Conservation (phyloP, 2,888 invertebrate genomes). For the Amiota minor region DNA sequence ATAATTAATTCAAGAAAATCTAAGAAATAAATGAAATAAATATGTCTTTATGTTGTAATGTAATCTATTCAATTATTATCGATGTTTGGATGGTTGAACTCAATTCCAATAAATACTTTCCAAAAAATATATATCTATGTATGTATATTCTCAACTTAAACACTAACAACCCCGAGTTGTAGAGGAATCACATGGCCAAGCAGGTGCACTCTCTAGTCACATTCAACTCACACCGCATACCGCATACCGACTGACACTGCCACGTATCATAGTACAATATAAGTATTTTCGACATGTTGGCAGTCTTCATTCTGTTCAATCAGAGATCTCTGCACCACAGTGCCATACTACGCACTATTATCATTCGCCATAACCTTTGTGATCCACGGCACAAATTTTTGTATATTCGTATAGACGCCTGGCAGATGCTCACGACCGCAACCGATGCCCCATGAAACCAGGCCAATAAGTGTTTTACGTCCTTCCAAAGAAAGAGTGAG, state of each 20-base stretch:
- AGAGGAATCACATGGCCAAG: conserved; percentile 65
- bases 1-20: background rate
- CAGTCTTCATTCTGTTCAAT: conserved; percentile 53
- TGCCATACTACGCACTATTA: conserved; percentile 66
- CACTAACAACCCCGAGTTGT: conserved; percentile 70
- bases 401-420: conserved; percentile 93
- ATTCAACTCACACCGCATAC: conserved; percentile 28
- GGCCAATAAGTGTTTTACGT: conserved; percentile 87
- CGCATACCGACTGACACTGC: conserved; percentile 25
- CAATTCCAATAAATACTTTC: conserved; percentile 45
- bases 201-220: conserved; percentile 34
- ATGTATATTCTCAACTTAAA: conserved; percentile 52
- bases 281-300: conserved; percentile 42
- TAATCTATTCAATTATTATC: no score
- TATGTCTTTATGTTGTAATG: conserved; percentile 1
- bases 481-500: conserved; percentile 90
- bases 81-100: background rate
- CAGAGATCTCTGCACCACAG: conserved; percentile 4
- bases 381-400: conserved; percentile 93
- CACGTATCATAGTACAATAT: conserved; percentile 34
- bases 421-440: conserved; percentile 92
- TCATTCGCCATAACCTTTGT: conserved; percentile 82
- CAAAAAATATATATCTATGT: conserved; percentile 49
- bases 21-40: conserved; percentile 35
- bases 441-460: conserved; percentile 93